Evolutionary conservation across 92 coral and sea anemone genomes (phyloP).

Genomic region (Zoanthus sociatus): DNA sequence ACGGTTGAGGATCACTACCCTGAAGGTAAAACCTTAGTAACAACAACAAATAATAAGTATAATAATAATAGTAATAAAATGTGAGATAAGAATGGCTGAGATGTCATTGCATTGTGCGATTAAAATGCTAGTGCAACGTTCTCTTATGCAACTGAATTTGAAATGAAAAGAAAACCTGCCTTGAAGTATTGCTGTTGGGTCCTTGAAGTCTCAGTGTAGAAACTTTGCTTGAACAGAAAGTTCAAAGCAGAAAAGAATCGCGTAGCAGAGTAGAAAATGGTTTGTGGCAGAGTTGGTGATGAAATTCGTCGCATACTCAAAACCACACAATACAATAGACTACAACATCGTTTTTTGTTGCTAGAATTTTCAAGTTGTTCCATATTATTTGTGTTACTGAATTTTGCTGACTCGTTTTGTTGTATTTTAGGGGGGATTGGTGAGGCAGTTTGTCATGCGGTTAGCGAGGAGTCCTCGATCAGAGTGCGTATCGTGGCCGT

Average conservation of each 20-base stretch:
- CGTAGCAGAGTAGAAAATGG: too few species aligned
- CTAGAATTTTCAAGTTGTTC: background rate
- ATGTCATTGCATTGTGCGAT: background rate
- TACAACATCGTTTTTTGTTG: background rate
- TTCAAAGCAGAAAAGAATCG: too few species aligned
- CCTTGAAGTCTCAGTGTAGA: too few species aligned
- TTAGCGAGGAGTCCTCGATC: slow-evolving; percentile 71
- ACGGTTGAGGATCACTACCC: slow-evolving; percentile 96
- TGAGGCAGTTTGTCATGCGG: slow-evolving; percentile 91
- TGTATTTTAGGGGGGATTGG: slow-evolving; percentile 86
- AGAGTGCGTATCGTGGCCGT: slow-evolving; percentile 87
- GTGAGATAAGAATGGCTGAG: background rate
- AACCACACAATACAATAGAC: too few species aligned
- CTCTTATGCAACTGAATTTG: too few species aligned
- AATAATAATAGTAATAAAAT: background rate
- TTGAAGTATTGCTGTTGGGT: too few species aligned
- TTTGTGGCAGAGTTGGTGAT: too few species aligned
- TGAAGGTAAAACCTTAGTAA: slow-evolving; percentile 67
- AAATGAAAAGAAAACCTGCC: too few species aligned
- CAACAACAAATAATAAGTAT: too few species aligned
- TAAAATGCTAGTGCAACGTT: background rate
- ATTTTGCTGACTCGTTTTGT: background rate
- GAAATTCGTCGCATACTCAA: too few species aligned
- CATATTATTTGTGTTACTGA: background rate
- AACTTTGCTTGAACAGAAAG: too few species aligned